A percentile compares a stretch with the other conserved stretches of the same genome.
Conservation (phyloP, 2,888 invertebrate species). For the Epistrophe eligans region DNA sequence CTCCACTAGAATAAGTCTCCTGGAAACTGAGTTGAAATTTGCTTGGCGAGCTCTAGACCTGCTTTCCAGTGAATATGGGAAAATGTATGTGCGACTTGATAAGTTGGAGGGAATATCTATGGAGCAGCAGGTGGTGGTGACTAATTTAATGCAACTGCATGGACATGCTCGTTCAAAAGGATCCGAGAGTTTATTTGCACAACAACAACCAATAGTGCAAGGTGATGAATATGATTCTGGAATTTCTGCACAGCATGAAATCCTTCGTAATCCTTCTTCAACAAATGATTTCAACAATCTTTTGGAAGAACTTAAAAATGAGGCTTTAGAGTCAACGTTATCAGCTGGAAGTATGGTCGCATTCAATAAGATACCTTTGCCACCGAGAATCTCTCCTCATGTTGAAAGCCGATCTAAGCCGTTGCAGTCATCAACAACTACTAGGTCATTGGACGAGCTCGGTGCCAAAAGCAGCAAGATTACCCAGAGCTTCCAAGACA, state of each 20-base stretch:
- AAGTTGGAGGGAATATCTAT: slow-evolving; percentile 93
- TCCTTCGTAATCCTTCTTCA: slow-evolving; percentile 56
- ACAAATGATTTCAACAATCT: slow-evolving; percentile 78
- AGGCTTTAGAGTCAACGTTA: slow-evolving; percentile 75
- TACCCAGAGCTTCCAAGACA: slow-evolving; percentile 55
- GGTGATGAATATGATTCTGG: slow-evolving; percentile 80
- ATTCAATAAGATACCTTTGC: slow-evolving; percentile 41
- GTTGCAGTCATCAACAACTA: slow-evolving; percentile 35
- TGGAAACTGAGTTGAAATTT: slow-evolving; percentile 95
- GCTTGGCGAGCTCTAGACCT: slow-evolving; percentile 96
- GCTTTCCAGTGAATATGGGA: slow-evolving; percentile 95
- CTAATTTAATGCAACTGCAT: slow-evolving; percentile 88
- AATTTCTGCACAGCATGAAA: slow-evolving; percentile 40
- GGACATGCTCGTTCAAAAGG: slow-evolving; percentile 77
- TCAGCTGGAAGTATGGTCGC: neutral
- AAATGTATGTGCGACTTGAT: slow-evolving; percentile 96
- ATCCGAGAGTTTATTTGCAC: slow-evolving; percentile 78
- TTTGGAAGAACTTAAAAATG: slow-evolving; percentile 79
- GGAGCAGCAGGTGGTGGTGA: slow-evolving; percentile 96
- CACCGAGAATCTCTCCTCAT: slow-evolving; percentile 27
- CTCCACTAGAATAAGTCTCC: slow-evolving; percentile 92
- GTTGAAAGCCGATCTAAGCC: slow-evolving; percentile 44
- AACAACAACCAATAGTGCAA: slow-evolving; percentile 79
- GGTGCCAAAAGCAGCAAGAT: slow-evolving; percentile 37
- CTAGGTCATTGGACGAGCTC: slow-evolving; percentile 49